Percentiles rank a stretch among this genome's conserved stretches.
Conservation (phyloP, 2,888 invertebrate species). For the Meiosimyza decipiens region DNA sequence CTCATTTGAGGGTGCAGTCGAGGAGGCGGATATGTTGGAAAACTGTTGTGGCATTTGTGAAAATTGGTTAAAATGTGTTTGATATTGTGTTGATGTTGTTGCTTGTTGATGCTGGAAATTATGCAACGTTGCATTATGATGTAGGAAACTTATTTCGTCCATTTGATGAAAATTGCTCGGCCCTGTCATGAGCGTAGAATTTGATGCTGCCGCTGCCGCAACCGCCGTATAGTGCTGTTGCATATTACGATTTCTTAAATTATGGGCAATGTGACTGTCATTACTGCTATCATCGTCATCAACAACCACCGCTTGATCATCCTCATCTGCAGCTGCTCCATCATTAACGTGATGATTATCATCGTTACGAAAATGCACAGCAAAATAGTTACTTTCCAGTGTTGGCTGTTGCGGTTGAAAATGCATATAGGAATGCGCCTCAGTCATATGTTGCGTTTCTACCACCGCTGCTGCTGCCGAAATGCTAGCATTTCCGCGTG, state of each 20-base stretch:
- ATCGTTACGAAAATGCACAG: conserved; percentile 56
- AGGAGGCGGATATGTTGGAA: conserved; percentile 3
- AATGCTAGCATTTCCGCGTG: conserved; percentile 36
- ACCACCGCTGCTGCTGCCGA: conserved; percentile 18
- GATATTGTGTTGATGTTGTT: conserved; percentile 1
- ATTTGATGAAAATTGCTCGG: not conserved
- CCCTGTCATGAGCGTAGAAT: not conserved
- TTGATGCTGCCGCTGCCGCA: not conserved
- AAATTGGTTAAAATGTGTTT: conserved; percentile 3
- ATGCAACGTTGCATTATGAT: not conserved
- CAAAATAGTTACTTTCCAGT: conserved; percentile 65
- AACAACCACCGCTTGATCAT: conserved; percentile 5
- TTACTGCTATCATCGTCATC: conserved; percentile 6
- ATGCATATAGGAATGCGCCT: conserved; percentile 53
- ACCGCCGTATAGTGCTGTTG: not conserved
- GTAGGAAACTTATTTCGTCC: not conserved
- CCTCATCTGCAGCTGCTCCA: conserved; percentile 22
- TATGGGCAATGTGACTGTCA: not conserved
- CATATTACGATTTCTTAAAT: not conserved
- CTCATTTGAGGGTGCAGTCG: conserved; percentile 3
- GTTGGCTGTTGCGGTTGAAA: conserved; percentile 58
- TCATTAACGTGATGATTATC: conserved; percentile 16
- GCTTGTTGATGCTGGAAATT: conserved; percentile 2
- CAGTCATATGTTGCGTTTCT: conserved; percentile 18
- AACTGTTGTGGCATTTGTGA: conserved; percentile 13